Conservation (phyloP, 2,797 vertebrate species). For the Oreonectes daqikongensis region DNA sequence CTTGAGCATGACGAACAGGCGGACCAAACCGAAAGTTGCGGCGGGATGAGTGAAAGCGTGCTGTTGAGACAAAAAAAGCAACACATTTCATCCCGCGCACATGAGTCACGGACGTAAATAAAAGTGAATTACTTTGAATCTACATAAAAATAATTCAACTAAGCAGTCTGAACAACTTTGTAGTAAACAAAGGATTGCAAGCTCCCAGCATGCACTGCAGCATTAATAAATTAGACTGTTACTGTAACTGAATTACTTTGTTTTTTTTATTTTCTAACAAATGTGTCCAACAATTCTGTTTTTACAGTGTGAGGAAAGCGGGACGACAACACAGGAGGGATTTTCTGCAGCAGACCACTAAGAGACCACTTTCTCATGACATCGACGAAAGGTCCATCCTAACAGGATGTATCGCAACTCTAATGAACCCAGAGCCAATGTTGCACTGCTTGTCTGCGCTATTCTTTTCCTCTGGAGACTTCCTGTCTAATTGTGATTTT, state of each 20-base stretch:
- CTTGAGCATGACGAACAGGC: constrained; percentile 21
- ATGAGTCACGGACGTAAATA: neutral
- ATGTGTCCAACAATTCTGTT: neutral
- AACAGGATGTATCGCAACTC: constrained; percentile 51
- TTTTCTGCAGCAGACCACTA: constrained; percentile 42
- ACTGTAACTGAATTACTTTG: no score
- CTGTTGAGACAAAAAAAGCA: neutral
- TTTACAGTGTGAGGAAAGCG: neutral
- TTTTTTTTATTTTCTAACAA: neutral
- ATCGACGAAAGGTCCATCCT: constrained; percentile 59
- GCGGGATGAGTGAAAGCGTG: neutral
- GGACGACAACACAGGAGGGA: constrained; percentile 41
- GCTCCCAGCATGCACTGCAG: neutral
- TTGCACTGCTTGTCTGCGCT: constrained; percentile 22
- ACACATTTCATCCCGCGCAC: neutral
- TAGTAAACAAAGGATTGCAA: neutral
- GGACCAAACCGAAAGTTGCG: neutral
- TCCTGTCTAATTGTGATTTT: constrained; percentile 56
- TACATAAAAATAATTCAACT: neutral
- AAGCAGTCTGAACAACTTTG: neutral
- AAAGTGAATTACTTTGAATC: neutral
- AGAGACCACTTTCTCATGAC: constrained; percentile 54
- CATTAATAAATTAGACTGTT: neutral
- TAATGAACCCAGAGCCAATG: constrained; percentile 40
- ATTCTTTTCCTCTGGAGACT: constrained; percentile 49